A percentile compares a stretch with the other conserved stretches of the same genome.
These are phyloP conservation scores for Hetaerina americana DNA, from an alignment of 1,140 invertebrate genomes.

Conservation along the genomic window DNA sequence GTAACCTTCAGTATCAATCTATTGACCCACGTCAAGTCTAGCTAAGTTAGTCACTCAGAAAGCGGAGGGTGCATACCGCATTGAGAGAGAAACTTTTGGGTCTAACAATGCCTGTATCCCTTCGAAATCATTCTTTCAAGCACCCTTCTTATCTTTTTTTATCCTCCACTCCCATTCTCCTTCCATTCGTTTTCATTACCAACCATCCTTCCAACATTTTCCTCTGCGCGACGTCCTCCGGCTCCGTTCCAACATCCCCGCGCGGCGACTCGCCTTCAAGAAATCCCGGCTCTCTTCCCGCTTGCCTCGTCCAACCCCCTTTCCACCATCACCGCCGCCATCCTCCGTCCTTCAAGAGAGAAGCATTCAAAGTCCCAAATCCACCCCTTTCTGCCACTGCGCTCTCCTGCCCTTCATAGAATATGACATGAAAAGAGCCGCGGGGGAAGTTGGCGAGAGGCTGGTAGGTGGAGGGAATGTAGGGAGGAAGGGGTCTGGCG, in stretches of 20 bases:
- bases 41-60: too few species aligned
- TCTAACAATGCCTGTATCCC: too few species aligned
- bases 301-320: neutral
- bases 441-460: neutral
- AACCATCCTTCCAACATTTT: neutral
- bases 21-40: too few species aligned
- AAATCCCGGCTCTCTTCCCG: neutral
- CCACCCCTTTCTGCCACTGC: neutral
- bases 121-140: too few species aligned
- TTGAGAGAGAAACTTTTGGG: too few species aligned
- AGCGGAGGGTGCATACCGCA: too few species aligned
- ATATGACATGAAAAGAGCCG: neutral
- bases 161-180: neutral
- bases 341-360: too few species aligned
- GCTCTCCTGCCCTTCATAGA: neutral
- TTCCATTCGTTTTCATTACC: neutral
- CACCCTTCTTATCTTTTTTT: too few species aligned
- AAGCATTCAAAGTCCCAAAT: neutral
- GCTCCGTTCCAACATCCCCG: neutral
- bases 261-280: neutral
- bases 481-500: too few species aligned
- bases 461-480: too few species aligned
- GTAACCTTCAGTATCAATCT: too few species aligned
- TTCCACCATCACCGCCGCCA: too few species aligned
- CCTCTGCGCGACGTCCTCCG: neutral